Conservation (phyloP, 92 coral and sea anemone genomes). For the Phenganax stokvisi region DNA sequence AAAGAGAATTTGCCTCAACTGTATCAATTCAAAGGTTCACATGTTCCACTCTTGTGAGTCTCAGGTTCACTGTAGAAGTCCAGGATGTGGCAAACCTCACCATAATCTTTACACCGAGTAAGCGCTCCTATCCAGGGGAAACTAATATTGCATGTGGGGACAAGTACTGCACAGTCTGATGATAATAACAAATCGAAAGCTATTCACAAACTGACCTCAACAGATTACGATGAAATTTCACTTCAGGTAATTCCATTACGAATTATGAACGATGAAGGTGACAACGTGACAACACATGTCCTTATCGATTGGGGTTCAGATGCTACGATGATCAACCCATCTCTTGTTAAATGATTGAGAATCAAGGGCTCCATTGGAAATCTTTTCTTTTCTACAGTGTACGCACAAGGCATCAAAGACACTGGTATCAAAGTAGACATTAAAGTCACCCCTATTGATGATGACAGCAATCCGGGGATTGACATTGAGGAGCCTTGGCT, state of each 20-base stretch:
- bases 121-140: conserved; percentile 26
- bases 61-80: conserved; percentile 23
- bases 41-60: conserved; percentile 48
- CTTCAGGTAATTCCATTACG: conserved; percentile 49
- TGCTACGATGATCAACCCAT: conserved; percentile 48
- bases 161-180: neutral
- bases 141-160: conserved; percentile 18
- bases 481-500: conserved; percentile 53
- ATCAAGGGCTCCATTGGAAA: conserved; percentile 44
- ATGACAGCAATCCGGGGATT: conserved; percentile 29
- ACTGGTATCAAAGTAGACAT: conserved; percentile 47
- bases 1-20: conserved; percentile 44
- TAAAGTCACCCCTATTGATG: conserved; percentile 39
- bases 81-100: conserved; percentile 56
- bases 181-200: neutral
- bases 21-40: conserved; percentile 50
- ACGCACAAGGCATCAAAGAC: conserved; percentile 22
- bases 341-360: conserved; percentile 30
- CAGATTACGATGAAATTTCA: conserved; percentile 30
- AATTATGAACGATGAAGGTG: conserved; percentile 41
- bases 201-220: conserved; percentile 14
- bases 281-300: conserved; percentile 41
- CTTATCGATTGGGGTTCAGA: conserved; percentile 54
- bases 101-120: conserved; percentile 45
- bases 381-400: conserved; percentile 46